Conservation (phyloP, 1,140 invertebrate species). For the Hydropsyche tenuis region DNA sequence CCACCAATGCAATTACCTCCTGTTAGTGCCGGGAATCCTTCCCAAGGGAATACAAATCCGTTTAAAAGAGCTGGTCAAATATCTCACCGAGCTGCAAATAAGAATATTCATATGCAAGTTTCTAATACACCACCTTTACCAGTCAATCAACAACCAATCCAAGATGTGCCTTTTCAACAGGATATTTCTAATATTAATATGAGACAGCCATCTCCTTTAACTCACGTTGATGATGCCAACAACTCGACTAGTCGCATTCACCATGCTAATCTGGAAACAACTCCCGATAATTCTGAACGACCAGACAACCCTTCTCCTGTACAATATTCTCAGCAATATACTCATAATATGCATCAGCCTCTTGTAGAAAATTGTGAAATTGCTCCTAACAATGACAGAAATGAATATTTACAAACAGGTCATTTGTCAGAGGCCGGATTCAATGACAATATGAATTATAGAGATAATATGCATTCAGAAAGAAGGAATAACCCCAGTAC, state of each 20-base stretch:
- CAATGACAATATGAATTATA: slow-evolving; percentile 54
- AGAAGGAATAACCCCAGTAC: slow-evolving; percentile 51
- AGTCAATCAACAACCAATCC: slow-evolving; percentile 36
- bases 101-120: slow-evolving; percentile 51
- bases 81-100: slow-evolving; percentile 50
- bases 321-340: slow-evolving; percentile 52
- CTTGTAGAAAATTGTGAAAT: slow-evolving; percentile 66
- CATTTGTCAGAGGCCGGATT: slow-evolving; percentile 68
- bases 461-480: slow-evolving; percentile 36
- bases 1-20: slow-evolving; percentile 28
- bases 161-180: slow-evolving; percentile 47
- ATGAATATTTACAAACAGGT: slow-evolving; percentile 75
- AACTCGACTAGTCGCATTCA: slow-evolving; percentile 1
- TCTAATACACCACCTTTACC: slow-evolving; percentile 43
- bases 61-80: slow-evolving; percentile 56
- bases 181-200: slow-evolving; percentile 8
- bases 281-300: slow-evolving; percentile 70
- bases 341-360: slow-evolving; percentile 50
- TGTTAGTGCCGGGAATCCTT: slow-evolving; percentile 32
- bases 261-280: slow-evolving; percentile 65
- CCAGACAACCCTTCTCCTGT: slow-evolving; percentile 61
- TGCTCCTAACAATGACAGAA: slow-evolving; percentile 70
- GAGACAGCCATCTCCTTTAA: slow-evolving; percentile 33
- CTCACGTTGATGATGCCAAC: background rate
- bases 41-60: slow-evolving; percentile 51